A percentile compares a stretch with the other conserved stretches of the same genome.
Conservation (phyloP, 2,797 vertebrate genomes). For the Rhynchotus rufescens region DNA sequence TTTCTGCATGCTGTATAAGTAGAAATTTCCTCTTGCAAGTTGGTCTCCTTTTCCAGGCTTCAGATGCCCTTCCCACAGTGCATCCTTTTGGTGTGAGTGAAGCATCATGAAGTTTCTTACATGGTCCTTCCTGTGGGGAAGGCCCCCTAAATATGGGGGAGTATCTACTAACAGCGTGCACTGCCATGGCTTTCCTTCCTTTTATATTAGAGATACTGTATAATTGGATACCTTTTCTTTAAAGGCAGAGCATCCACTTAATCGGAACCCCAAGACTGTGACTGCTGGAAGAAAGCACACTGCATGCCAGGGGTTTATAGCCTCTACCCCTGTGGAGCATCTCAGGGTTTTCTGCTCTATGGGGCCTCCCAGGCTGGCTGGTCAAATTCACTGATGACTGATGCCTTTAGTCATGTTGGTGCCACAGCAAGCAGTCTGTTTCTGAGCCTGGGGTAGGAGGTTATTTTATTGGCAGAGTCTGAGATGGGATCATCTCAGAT, state of each 20-base stretch:
- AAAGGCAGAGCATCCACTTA: background rate
- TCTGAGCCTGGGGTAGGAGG: background rate
- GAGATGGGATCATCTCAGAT: background rate
- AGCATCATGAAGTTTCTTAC: background rate
- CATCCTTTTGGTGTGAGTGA: background rate
- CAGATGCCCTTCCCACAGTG: fast-evolving
- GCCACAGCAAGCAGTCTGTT: background rate
- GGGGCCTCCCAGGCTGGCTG: too few relatives aligned
- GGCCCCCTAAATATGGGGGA: background rate
- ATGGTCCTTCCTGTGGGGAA: background rate
- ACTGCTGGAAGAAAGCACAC: background rate
- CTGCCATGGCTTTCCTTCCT: background rate
- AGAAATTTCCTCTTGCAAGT: background rate
- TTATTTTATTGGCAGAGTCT: background rate
- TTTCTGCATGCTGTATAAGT: background rate
- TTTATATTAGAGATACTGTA: background rate
- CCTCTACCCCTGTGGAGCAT: background rate
- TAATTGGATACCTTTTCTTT: background rate
- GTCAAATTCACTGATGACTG: background rate
- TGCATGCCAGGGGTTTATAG: background rate
- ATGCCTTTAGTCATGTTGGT: background rate
- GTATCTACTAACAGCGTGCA: background rate
- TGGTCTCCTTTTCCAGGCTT: background rate
- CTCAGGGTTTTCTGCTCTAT: background rate
- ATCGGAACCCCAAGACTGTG: background rate